A percentile compares a stretch with the other conserved stretches of the same genome.
These are phyloP conservation scores for Apamea epomidion DNA, from an alignment of 2,888 invertebrate species.

Conservation along the genomic window DNA sequence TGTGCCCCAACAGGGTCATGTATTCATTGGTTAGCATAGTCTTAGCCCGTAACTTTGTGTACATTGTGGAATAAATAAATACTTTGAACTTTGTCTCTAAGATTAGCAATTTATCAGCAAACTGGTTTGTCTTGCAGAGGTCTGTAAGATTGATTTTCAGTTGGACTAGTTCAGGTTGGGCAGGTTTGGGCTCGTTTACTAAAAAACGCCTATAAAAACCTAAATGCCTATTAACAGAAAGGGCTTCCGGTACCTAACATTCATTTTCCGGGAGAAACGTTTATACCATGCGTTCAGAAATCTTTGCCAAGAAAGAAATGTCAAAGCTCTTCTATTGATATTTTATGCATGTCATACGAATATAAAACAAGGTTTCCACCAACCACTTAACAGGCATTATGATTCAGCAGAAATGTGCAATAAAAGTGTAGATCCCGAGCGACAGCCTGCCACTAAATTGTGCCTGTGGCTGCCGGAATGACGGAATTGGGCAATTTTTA, in stretches of 20 bases:
- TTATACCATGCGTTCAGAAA: not conserved
- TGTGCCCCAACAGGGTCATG: too few relatives aligned
- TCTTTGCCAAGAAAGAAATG: not conserved
- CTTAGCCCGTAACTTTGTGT: too few relatives aligned
- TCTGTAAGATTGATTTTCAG: not conserved
- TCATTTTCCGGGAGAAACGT: not conserved
- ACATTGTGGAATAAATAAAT: too few relatives aligned
- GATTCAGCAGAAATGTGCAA: slow-evolving; percentile 55
- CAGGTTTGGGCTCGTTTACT: not conserved
- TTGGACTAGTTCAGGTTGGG: not conserved
- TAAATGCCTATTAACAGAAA: not conserved
- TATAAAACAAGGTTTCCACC: slow-evolving; percentile 14
- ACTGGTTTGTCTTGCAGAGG: not conserved
- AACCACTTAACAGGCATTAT: slow-evolving; percentile 53
- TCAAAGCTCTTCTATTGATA: not conserved
- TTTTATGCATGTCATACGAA: slow-evolving; percentile 15
- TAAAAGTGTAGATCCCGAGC: slow-evolving; percentile 53
- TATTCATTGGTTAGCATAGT: too few relatives aligned
- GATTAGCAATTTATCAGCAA: not conserved
- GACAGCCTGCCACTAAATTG: slow-evolving; percentile 75
- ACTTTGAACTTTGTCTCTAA: not conserved
- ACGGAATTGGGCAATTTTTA: slow-evolving; percentile 85
- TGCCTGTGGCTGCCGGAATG: slow-evolving; percentile 62
- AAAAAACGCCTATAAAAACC: too few relatives aligned
- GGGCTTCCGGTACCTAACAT: not conserved